Evolutionary conservation across 2,797 vertebrate species (phyloP).

Genomic region (Ispidina lecontei): DNA sequence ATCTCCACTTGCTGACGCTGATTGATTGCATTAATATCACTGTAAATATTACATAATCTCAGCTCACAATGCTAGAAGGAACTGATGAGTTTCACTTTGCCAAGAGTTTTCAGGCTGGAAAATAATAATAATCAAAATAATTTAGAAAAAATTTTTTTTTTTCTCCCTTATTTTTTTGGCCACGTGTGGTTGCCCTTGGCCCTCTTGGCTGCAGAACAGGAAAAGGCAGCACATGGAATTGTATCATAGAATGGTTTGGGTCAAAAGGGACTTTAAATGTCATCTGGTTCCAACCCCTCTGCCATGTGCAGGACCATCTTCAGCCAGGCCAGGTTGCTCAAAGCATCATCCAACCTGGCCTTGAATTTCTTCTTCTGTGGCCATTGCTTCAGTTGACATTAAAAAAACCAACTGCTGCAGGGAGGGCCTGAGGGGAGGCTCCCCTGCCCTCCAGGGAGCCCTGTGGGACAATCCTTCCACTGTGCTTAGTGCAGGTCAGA

Average conservation of each 20-base stretch:
- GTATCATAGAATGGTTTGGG: background rate
- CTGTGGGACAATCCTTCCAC: fast-evolving
- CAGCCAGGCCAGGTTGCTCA: background rate
- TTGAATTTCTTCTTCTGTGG: background rate
- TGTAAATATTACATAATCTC: conserved; percentile 74
- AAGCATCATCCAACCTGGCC: background rate
- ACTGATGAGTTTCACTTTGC: conserved; percentile 49
- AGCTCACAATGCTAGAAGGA: conserved; percentile 38
- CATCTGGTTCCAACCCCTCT: too few relatives aligned
- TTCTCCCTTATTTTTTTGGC: background rate
- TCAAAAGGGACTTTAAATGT: background rate
- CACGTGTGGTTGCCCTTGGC: fast-evolving
- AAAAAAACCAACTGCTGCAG: background rate
- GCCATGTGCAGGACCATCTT: background rate
- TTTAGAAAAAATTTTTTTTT: background rate
- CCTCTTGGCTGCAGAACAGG: background rate
- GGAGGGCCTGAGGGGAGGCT: fast-evolving
- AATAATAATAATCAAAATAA: conserved; percentile 24
- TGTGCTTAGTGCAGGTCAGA: background rate
- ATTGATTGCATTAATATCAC: conserved; percentile 76
- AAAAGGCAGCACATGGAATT: background rate
- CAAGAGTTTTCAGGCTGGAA: conserved; percentile 45
- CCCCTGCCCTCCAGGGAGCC: background rate
- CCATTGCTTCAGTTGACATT: background rate
- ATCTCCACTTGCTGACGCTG: conserved; percentile 59